Percentiles rank a stretch among this genome's conserved stretches.
These are phyloP conservation scores for Synergus itoensis DNA, from an alignment of 2,888 invertebrate genomes.

Conservation along the genomic window DNA sequence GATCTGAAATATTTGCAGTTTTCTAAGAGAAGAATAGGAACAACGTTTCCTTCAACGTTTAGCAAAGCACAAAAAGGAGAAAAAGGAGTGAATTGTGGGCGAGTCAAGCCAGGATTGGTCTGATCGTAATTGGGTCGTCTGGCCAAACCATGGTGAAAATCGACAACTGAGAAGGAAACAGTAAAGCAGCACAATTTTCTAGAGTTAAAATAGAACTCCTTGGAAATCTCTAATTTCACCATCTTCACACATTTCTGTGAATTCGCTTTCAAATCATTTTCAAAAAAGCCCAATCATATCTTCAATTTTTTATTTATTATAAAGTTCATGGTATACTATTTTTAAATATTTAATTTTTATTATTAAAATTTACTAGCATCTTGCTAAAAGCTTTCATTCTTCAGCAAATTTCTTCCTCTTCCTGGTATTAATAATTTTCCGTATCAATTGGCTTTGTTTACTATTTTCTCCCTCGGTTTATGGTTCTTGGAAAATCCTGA, in stretches of 20 bases:
- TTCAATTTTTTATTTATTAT: neutral
- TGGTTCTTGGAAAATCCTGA: no score
- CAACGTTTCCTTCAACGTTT: no score
- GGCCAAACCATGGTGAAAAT: slow-evolving; percentile 22
- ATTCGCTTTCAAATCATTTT: neutral
- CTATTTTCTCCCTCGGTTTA: no score
- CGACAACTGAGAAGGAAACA: slow-evolving; percentile 18
- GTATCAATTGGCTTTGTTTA: no score
- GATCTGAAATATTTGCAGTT: neutral
- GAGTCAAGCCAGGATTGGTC: slow-evolving; percentile 13
- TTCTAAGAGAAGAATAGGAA: neutral
- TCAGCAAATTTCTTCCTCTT: no score
- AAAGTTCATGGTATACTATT: no score
- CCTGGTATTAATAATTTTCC: no score
- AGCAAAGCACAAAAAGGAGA: neutral
- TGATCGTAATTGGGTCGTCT: slow-evolving; percentile 23
- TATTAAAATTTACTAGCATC: no score
- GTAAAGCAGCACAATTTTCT: slow-evolving; percentile 8
- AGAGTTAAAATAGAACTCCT: slow-evolving; percentile 21
- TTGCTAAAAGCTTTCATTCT: no score
- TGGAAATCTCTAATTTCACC: neutral
- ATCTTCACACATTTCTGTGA: neutral
- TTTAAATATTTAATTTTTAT: no score
- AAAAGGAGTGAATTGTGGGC: neutral
- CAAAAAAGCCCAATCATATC: neutral